Base-by-base conservation (phyloP, 2,888 invertebrate genomes). In the Troides oblongomaculatus region DNA sequence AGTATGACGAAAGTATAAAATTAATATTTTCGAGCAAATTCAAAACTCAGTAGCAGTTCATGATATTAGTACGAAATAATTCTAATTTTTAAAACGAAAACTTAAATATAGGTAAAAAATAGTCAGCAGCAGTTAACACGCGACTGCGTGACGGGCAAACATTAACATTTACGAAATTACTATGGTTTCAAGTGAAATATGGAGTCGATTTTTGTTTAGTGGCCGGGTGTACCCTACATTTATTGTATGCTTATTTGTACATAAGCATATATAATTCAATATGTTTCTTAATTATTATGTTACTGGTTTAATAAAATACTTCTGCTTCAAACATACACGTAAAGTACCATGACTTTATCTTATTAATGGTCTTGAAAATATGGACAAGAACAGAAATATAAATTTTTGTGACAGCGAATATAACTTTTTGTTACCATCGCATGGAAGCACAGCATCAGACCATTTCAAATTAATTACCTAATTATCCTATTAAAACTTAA, bases 81-180 rank as follows among this genome's bases (percentile, higher is more conserved):
- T 56, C 6, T 2, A 7, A 21, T 56, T n/a, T 56, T n/a, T 56
- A n/a, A 56, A 4, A 4, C 14, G 12, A 58, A 23, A 36, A 36
- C 14, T 12, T 18, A 36, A 18, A 36, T 12, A 18, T 60, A 36
- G 60, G 36, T 60, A 60, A 18, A 36, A 7, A 46, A 46, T 58
- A 59, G 30, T 18, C 36, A 14, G 5, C 50, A 2, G 30, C 12
- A 8, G 23, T 25, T 46, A 36, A 66, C 66, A 66, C 66, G 66
- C 66, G 50, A 66, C 50, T 60, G 66, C 66, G 60, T 66, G 66
- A 50, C 59, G 5, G 21, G 46, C 18, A 21, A 25, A 50, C 50
- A 14, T 66, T 60, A 66, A 14, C 46, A 60, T 60, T 60, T 66
- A 60, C 39, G 50, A 23, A 60, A 58, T 43, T 58, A 64, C 56